phyloP scores from a whole-genome alignment of 2,113 vertebrate species.

The Aldabrachelys gigantea region DNA sequence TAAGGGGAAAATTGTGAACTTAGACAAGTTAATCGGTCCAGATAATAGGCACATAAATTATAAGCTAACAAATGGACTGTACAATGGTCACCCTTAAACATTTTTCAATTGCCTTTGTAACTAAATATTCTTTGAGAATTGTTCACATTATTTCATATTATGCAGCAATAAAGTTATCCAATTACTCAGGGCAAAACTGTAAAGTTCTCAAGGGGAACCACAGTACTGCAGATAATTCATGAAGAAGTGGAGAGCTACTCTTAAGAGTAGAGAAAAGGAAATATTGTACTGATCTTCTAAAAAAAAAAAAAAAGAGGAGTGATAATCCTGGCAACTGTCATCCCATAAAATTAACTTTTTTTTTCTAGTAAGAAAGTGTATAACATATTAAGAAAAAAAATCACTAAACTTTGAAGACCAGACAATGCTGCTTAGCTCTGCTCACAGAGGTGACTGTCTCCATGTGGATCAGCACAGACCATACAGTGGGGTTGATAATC shows the following conservation, averaged over 20 bases:
- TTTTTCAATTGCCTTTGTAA: neutral
- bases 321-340: neutral
- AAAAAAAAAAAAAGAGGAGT: neutral
- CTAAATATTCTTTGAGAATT: neutral
- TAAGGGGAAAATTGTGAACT: neutral
- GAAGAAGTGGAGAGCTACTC: neutral
- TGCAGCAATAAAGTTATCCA: neutral
- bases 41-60: neutral
- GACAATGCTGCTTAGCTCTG: neutral
- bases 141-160: neutral
- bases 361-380: neutral
- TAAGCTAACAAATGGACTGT: neutral
- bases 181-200: neutral
- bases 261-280: neutral
- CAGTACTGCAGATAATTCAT: neutral
- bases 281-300: neutral
- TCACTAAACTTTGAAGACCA: neutral
- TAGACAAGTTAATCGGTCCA: neutral
- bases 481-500: neutral
- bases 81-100: neutral
- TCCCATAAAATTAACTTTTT: neutral
- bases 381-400: neutral
- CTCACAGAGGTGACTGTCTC: fast-evolving
- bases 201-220: neutral
- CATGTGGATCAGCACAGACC: neutral